Evolutionary conservation across 2,888 invertebrate genomes (phyloP).

Genomic region (Monopis laevigella): DNA sequence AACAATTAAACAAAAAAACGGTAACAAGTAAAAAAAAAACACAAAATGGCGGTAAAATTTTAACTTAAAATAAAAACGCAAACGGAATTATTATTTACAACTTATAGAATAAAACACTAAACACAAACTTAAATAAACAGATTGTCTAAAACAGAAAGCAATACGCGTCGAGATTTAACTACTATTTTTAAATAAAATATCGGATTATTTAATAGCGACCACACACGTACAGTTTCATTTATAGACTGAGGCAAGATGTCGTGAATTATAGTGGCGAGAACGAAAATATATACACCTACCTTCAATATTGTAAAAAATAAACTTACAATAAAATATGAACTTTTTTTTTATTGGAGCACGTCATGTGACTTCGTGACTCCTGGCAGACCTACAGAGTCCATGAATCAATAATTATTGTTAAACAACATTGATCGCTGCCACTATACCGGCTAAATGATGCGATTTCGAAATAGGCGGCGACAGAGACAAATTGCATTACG

Average conservation of each 20-base stretch:
- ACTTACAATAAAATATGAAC: no score
- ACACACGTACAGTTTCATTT: slow-evolving; percentile 35
- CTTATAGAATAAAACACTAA: background rate
- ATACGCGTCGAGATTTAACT: slow-evolving; percentile 17
- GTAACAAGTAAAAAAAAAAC: background rate
- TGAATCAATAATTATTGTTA: no score
- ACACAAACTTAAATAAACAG: slow-evolving; percentile 3
- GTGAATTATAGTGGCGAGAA: slow-evolving; percentile 15
- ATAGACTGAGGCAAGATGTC: slow-evolving; percentile 31
- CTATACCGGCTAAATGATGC: no score
- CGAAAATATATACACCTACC: slow-evolving; percentile 27
- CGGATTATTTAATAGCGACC: no score
- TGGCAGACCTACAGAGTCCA: no score
- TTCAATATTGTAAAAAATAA: slow-evolving; percentile 20
- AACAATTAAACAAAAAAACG: background rate
- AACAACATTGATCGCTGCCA: no score
- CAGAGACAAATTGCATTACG: no score
- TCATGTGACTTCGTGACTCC: no score
- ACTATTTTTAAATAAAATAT: slow-evolving; percentile 5
- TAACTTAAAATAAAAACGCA: background rate
- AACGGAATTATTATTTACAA: background rate
- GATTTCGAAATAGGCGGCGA: no score
- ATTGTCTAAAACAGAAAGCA: slow-evolving; percentile 30
- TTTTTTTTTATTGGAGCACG: no score
- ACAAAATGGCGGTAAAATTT: slow-evolving; percentile 3